Conservation (phyloP, 2,113 vertebrate genomes). For the Neoarius graeffei region DNA sequence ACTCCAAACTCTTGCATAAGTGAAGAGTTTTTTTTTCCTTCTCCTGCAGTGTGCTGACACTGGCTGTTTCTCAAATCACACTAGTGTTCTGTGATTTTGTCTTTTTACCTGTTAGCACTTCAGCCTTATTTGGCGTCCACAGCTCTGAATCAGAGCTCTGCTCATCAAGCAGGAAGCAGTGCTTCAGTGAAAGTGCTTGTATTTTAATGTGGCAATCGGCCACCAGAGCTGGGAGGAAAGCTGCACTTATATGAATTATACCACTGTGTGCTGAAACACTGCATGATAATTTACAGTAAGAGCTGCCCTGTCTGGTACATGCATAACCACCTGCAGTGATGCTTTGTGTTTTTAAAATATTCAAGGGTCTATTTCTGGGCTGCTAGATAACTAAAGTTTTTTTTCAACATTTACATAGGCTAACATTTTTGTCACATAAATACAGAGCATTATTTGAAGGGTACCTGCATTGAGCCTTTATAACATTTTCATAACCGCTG, state of each 20-base stretch:
- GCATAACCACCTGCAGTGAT: constrained; percentile 18
- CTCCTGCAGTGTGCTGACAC: constrained; percentile 6
- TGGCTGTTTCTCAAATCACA: not conserved
- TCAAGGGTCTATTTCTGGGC: constrained; percentile 3
- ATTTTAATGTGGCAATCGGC: constrained; percentile 8
- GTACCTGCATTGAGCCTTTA: not conserved
- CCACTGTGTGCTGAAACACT: constrained; percentile 10
- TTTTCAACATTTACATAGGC: not conserved
- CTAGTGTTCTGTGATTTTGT: not conserved
- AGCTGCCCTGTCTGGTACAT: constrained; percentile 22
- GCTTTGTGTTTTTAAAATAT: constrained; percentile 1
- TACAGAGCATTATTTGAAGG: not conserved
- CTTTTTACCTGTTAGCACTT: not conserved
- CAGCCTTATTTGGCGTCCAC: not conserved
- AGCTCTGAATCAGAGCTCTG: not conserved
- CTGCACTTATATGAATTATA: not conserved
- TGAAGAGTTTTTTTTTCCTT: constrained; percentile 24
- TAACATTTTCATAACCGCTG: not conserved
- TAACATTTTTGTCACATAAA: not conserved
- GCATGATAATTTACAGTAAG: constrained; percentile 16
- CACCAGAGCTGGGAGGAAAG: constrained; percentile 1
- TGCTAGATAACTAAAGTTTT: not conserved
- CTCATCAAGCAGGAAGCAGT: not conserved
- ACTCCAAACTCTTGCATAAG: constrained; percentile 29
- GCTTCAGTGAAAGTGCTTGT: constrained; percentile 10